Evolutionary conservation across 2,797 vertebrate species (phyloP), one percentile per base, ranked within the genome.

Genomic region (Remorina albescens): DNA sequence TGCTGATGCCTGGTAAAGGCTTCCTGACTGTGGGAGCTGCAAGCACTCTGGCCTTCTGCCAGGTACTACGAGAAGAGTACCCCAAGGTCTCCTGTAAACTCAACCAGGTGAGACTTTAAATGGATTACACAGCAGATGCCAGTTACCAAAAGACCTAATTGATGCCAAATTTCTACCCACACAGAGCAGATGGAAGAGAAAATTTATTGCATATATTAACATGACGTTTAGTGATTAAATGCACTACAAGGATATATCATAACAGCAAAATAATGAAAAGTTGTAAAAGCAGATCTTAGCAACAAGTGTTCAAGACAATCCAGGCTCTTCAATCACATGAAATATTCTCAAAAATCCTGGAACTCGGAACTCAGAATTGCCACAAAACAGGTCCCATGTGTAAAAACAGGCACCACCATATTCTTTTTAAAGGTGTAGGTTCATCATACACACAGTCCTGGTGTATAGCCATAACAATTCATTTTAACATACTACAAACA

Each of bases 1-100:
- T 96, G 70, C 89, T 96, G 77, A 95, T 95, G 95, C 95, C 95
- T 0, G 95, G 96, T 0, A 96, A 95, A 0, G 96, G 95, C 26
- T 96, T 96, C 90, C 90, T 96, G 76, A 96, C 95, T 0, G 80
- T 96, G 5, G 95, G 96, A 1, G 94, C 96, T 6, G 95, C 94
- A 6, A 94, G 94, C 64, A 82, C 93, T 0, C 78, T 96, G 85
- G 94, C 96, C 1, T 96, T 96, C 90, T 95, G 95, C 76, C 94
- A 94, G 81, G 92, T 96, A 0, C 85, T 96, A 4, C 85, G 93
- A 34, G 95, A 95, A 44, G 96, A 96, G 53, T 96, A 96, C 66
- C 94, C 95, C 0, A 91, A 96, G 8, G 76, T 95, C 42, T 83
- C 93, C 56, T 96, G 96, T 84, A 94, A 94, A 76, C 89, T 91